Evolutionary conservation across 2,888 invertebrate species (phyloP), one percentile per base, ranked within the genome.

Genomic region (Timema cristinae): DNA sequence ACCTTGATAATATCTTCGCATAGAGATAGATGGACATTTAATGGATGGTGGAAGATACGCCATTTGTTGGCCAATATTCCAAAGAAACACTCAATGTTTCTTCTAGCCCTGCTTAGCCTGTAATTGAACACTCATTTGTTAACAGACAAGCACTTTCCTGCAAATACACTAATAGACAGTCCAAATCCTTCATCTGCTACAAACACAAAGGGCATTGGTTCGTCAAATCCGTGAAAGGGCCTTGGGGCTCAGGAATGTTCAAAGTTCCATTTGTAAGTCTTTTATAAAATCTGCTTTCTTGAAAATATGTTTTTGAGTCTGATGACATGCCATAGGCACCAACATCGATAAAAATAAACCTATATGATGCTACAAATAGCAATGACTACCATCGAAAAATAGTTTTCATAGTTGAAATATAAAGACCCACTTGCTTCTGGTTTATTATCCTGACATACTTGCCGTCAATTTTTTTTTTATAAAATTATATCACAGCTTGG

Each of bases 361-460:
- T 11, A 4, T n/a, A n/a, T n/a, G n/a, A n/a, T n/a, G n/a, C n/a
- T n/a, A n/a, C n/a, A n/a, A n/a, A n/a, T n/a, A n/a, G n/a, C 59
- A 15, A 13, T n/a, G 8, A 59, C 6, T n/a, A 59, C 6, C 9
- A 13, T 59, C 15, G n/a, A 59, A 32, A 59, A 59, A 6, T 16
- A 59, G 15, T 59, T n/a, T 32, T 59, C n/a, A 59, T 59, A 59
- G n/a, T 59, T 59, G 32, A 15, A 59, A n/a, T 59, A 59, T 8
- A n/a, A 13, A 11, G 9, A 59, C 15, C 59, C 59, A 59, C 59
- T 59, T 15, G 7, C 6, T 32, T 32, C 32, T 4, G 32, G 32
- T 32, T 8, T 59, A 59, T n/a, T n/a, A n/a, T n/a, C n/a, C n/a
- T n/a, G n/a, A n/a, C n/a, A 13, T 59, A n/a, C 32, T 59, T 59